These are phyloP conservation scores for Ornithoptera alexandrae DNA, from an alignment of 2,888 invertebrate species.

Conservation along the genomic window DNA sequence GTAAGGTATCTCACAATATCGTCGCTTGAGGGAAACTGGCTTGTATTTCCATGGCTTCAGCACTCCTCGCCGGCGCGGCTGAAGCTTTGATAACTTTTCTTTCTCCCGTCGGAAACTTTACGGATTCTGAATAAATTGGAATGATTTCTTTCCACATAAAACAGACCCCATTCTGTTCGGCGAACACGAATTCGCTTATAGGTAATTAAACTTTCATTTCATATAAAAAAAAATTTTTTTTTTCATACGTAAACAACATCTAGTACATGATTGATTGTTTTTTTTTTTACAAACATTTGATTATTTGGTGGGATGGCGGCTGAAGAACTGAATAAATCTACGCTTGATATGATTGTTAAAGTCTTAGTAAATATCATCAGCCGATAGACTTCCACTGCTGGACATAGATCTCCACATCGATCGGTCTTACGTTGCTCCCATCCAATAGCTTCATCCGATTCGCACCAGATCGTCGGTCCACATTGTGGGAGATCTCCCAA, in stretches of 20 bases:
- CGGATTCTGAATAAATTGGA: constrained; percentile 40
- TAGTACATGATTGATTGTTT: constrained; percentile 8
- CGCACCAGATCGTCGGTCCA: too few species aligned
- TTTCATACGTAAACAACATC: too few species aligned
- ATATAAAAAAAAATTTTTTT: too few species aligned
- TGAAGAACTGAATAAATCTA: too few species aligned
- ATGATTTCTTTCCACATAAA: constrained; percentile 23
- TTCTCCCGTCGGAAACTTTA: constrained; percentile 41
- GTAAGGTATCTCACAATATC: constrained; percentile 65
- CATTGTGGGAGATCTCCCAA: too few species aligned
- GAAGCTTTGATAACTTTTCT: constrained; percentile 50
- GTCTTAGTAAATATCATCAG: too few species aligned
- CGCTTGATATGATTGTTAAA: too few species aligned
- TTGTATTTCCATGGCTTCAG: constrained; percentile 54
- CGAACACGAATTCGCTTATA: constrained; percentile 11
- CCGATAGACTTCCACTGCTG: too few species aligned
- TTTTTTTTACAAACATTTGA: constrained; percentile 20
- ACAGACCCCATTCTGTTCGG: constrained; percentile 10
- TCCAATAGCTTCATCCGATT: too few species aligned
- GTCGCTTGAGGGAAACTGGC: constrained; percentile 49
- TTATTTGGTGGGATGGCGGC: background rate
- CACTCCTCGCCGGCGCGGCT: constrained; percentile 43
- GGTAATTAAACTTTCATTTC: constrained; percentile 14
- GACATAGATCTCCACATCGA: too few species aligned
- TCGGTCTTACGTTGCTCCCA: too few species aligned